Evolutionary conservation across 2,113 vertebrate genomes (phyloP), one percentile per base, ranked within the genome.

Genomic region (Sitta europaea): DNA sequence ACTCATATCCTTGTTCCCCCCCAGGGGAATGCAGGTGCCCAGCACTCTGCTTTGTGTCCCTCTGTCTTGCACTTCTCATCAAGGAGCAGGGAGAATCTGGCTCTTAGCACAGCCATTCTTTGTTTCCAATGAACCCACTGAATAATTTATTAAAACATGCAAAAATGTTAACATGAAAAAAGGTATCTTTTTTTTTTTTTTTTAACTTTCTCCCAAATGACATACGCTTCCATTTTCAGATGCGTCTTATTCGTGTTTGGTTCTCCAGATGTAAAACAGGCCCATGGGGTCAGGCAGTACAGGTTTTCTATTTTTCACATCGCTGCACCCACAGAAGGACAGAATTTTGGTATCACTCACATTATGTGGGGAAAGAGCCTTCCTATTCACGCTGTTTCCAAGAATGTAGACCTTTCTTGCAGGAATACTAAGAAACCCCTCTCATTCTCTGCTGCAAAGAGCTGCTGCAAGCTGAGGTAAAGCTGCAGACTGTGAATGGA

Each of bases 281-380:
- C 62, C 81, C 80, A 31, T 19, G 58, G 80, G 93, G 92, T 97
- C 97, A 94, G 80, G 79, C 10, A 1, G 76, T n/a, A 74, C 90
- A 94, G 70, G 54, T 93, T 97, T 96, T 78, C 95, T 72, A 93
- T 96, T 96, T 97, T 91, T 97, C 94, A 96, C 90, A 86, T 95
- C 82, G 33, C 54, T 96, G 92, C 95, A 91, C 77, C 82, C 10
- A 8, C 84, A 74, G 87, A 94, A 92, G 68, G 94, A 89, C 85
- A 77, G 73, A 94, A 68, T 94, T 94, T 94, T 0, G 1, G 77
- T 94, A 76, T 92, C 17, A 23, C 73, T 95, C 68, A 59, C 24
- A 33, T 85, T 36, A 50, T 65, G 70, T 1, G 3, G 36, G 66
- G 33, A 27, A 71, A 83, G 68, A 92, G 27, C 36, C 74, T 90